Percentiles rank a stretch among this genome's conserved stretches.
These are phyloP conservation scores for Turdus rufiventris DNA, from an alignment of 2,113 vertebrate genomes.

Conservation along the genomic window DNA sequence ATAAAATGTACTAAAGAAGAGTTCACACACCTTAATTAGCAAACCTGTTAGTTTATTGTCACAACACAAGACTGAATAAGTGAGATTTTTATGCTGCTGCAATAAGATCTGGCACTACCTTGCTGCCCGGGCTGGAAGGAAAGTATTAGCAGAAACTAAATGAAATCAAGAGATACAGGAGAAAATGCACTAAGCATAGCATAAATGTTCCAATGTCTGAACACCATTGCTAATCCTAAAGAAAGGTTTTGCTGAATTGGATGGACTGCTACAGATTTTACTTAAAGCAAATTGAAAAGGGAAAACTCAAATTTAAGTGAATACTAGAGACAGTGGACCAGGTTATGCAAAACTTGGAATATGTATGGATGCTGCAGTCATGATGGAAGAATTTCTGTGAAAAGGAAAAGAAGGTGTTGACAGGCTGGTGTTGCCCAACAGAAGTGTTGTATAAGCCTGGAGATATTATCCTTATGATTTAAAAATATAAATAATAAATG, in stretches of 20 bases:
- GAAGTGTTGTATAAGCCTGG: background rate
- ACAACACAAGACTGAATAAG: background rate
- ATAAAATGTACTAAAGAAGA: background rate
- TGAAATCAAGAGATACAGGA: background rate
- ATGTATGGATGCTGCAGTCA: background rate
- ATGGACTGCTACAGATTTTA: background rate
- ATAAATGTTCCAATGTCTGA: background rate
- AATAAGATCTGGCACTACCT: background rate
- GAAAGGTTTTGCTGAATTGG: background rate
- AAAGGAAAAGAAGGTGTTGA: background rate
- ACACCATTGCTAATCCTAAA: background rate
- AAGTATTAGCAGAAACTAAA: background rate
- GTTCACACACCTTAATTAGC: background rate
- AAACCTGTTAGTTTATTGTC: background rate
- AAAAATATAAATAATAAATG: conserved; percentile 10
- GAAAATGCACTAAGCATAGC: background rate
- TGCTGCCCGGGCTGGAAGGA: background rate
- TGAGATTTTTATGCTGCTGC: background rate
- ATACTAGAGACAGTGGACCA: background rate
- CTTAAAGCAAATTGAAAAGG: background rate
- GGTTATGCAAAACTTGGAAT: background rate
- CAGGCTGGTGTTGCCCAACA: background rate
- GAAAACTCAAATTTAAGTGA: background rate
- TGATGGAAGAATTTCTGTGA: background rate
- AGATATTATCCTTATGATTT: background rate